Conservation (phyloP, 2,113 vertebrate species). For the Ranitomeya variabilis region DNA sequence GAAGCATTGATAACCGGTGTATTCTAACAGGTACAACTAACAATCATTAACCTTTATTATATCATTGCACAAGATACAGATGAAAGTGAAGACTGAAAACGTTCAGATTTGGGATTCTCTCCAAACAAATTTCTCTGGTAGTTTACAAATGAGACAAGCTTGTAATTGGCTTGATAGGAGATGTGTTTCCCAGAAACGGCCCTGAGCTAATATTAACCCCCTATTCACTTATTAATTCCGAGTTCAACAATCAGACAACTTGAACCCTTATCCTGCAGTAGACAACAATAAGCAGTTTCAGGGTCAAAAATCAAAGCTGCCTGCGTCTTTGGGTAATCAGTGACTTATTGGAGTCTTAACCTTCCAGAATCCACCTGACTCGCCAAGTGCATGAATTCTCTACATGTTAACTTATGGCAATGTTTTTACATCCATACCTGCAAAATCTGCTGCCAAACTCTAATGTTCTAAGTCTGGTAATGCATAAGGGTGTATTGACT, state of each 20-base stretch:
- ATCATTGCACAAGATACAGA: background rate
- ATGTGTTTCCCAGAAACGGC: background rate
- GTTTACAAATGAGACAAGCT: background rate
- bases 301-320: background rate
- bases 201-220: background rate
- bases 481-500: too few species aligned
- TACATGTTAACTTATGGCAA: background rate
- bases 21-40: background rate
- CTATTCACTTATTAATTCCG: background rate
- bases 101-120: background rate
- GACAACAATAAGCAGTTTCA: constrained; percentile 11
- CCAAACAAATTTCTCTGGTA: background rate
- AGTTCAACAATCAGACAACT: background rate
- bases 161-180: background rate
- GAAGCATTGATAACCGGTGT: background rate
- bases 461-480: background rate
- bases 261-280: background rate
- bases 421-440: background rate
- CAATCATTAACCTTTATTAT: background rate
- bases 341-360: constrained; percentile 22
- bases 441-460: background rate
- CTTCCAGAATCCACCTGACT: background rate
- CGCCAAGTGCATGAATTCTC: background rate
- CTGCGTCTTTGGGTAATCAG: constrained; percentile 7
- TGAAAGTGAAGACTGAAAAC: background rate